Evolutionary conservation across 2,888 invertebrate species (phyloP), one percentile per base, ranked within the genome.

Genomic region (Exocentrus adspersus): DNA sequence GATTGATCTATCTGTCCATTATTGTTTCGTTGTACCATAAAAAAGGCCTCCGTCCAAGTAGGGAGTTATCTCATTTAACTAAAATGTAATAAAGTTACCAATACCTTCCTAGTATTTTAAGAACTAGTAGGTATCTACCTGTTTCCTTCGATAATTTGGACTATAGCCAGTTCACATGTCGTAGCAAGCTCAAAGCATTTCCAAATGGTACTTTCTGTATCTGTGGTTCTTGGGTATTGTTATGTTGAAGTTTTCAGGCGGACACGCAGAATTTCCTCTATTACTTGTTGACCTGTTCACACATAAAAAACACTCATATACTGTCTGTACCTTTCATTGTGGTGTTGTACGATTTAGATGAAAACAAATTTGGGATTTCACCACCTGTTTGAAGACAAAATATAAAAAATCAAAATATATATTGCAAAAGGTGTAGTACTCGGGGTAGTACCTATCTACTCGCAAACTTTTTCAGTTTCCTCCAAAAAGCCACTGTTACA

Each of bases 41-140:
- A 87, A n/a, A 83, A 87, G 79, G 9, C 86, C 87, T 1, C 88
- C 88, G 74, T 88, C 88, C 45, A 88, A 78, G 77, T 83, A 88
- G 88, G n/a, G 86, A 4, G 88, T 88, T 58, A 88, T 87, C 78
- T 87, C 86, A 74, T 88, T 88, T 50, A 87, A 72, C 87, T 88
- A 60, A 37, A 76, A 71, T 59, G 6, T 46, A 59, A 43, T 10
- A 12, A 42, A 19, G 19, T 17, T 37, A 24, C n/a, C 12, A n/a
- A 16, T 20, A 41, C 7, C 14, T 37, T 1, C 3, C 4, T 6
- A 3, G 37, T 37, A 12, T 12, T 37, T 37, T 37, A 37, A 60
- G 37, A 12, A 19, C 12, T 12, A n/a, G n/a, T n/a, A n/a, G n/a
- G n/a, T n/a, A 32, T 37, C 28, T 64, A 87, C 87, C 82, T 88